Evolutionary conservation across 2,113 vertebrate species (phyloP), one percentile per base, ranked within the genome.

Genomic region (Synchiropus splendidus): DNA sequence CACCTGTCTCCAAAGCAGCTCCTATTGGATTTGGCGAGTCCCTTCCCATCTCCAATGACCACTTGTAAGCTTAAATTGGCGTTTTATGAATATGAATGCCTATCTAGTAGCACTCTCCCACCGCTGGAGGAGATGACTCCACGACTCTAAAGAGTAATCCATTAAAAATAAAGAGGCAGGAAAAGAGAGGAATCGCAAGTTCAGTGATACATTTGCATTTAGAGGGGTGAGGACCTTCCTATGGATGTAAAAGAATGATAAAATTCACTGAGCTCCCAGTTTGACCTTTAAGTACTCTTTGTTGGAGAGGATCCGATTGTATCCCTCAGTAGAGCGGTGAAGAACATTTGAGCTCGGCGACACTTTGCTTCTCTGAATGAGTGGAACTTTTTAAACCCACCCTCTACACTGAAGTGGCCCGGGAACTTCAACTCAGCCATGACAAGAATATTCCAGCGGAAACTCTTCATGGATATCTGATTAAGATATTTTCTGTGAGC

Each of bases 31-130:
- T 75, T 67, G 18, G 44, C 34, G 57, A 51, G 60, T 74, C 75
- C 71, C 61, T 37, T 36, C 63, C 51, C 45, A 50, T 66, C 62
- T 80, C 60, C 46, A 51, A 64, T 64, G 61, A 68, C 58, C 60
- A 69, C 58, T 74, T 42, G 21, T 37, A 40, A 16, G 41, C 53
- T 42, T 71, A 71, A 74, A 79, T 73, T 73, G 53, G 36, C 52
- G 64, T 70, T 78, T 79, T 79, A 71, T 70, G 66, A 77, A 74
- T 72, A 73, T 72, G 62, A 78, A 79, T 73, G 73, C 72, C 78
- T 79, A 81, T 75, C 56, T 61, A 55, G 36, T 67, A 72, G 64
- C 49, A 49, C 58, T 51, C 58, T 51, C 51, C 48, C 42, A 64
- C 36, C 62, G 57, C 69, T 67, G 55, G 72, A 61, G 60, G 42